Conservation (phyloP, 1,140 invertebrate species). For the Platyscapa corneri region DNA sequence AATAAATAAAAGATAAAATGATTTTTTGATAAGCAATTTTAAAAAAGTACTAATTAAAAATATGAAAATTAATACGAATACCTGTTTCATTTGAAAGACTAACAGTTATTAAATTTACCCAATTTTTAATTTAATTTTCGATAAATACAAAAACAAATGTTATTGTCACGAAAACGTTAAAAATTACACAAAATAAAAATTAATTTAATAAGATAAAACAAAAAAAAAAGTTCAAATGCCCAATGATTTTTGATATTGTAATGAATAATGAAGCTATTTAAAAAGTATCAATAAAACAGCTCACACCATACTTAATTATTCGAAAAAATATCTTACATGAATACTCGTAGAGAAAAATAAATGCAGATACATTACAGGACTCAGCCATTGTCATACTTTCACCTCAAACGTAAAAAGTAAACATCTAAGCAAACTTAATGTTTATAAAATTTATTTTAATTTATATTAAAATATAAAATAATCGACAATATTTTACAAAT, state of each 20-base stretch:
- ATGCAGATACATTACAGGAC: conserved; percentile 19
- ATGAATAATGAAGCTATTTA: conserved; percentile 4
- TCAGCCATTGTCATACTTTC: conserved; percentile 23
- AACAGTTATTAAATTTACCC: too few species aligned
- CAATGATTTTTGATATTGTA: not conserved
- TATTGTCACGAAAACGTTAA: too few species aligned
- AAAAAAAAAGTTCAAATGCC: not conserved
- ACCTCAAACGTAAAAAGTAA: conserved; percentile 33
- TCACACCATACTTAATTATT: conserved; percentile 22
- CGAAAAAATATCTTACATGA: conserved; percentile 38
- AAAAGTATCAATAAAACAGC: conserved; percentile 9
- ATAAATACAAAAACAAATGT: too few species aligned
- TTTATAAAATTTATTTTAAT: not conserved
- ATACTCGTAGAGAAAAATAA: conserved; percentile 11
- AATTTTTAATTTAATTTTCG: too few species aligned
- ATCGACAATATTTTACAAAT: conserved; percentile 3
- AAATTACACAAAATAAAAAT: too few species aligned
- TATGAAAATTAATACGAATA: too few species aligned
- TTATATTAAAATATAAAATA: not conserved
- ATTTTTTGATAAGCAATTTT: too few species aligned
- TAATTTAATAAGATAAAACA: not conserved
- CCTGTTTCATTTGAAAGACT: too few species aligned
- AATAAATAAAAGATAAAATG: too few species aligned
- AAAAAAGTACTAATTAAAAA: too few species aligned
- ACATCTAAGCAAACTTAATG: conserved; percentile 25